These are phyloP conservation scores for Aradophagus sp. DNA, from an alignment of 1,140 invertebrate genomes.

Conservation along the genomic window DNA sequence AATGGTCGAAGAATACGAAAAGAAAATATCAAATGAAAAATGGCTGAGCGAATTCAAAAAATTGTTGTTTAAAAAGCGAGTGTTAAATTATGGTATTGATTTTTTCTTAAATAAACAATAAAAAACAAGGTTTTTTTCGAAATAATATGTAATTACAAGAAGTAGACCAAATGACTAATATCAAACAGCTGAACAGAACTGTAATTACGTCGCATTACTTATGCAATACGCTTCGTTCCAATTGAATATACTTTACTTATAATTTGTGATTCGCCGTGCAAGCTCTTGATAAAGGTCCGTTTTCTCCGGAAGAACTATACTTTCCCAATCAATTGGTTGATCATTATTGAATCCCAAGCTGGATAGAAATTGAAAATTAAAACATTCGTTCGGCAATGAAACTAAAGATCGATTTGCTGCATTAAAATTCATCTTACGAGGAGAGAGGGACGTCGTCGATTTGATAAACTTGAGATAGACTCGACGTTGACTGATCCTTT, in stretches of 20 bases:
- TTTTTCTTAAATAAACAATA: no score
- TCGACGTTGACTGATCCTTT: conserved; percentile 57
- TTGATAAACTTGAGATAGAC: conserved; percentile 25
- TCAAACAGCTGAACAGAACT: no score
- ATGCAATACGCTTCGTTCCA: not conserved
- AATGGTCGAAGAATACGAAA: not conserved
- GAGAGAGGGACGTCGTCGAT: conserved; percentile 65
- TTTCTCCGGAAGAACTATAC: conserved; percentile 75
- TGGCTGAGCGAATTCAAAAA: no score
- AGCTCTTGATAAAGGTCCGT: conserved; percentile 77
- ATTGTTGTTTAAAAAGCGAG: no score
- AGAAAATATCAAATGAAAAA: not conserved
- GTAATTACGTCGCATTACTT: not conserved
- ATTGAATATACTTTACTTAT: conserved; percentile 69
- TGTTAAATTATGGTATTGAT: no score
- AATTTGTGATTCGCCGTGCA: conserved; percentile 75
- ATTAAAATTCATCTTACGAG: conserved; percentile 60
- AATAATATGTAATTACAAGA: no score
- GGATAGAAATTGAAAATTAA: conserved; percentile 6
- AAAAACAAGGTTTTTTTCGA: no score
- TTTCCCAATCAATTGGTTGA: conserved; percentile 75
- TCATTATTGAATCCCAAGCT: conserved; percentile 75
- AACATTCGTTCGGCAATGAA: not conserved
- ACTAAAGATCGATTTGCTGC: not conserved
- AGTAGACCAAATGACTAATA: no score